phyloP scores from a whole-genome alignment of 2,113 vertebrate species.

The Struthidea cinerea region DNA sequence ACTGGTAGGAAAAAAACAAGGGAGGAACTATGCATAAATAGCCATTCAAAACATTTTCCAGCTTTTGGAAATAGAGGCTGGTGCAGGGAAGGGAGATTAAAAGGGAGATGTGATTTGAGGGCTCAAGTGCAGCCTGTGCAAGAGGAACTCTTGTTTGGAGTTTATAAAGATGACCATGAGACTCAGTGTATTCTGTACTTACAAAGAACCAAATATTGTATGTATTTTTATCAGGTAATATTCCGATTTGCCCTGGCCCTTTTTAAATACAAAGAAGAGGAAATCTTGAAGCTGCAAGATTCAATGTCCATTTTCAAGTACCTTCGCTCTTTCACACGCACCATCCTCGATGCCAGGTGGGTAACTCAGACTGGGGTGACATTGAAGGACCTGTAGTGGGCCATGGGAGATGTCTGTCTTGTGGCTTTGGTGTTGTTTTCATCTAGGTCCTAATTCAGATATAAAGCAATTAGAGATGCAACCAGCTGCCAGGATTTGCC shows the following conservation, averaged over 20 bases:
- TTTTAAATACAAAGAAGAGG: conserved; percentile 96
- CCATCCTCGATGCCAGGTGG: conserved; percentile 91
- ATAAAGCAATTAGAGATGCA: neutral
- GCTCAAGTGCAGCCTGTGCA: neutral
- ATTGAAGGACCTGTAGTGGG: neutral
- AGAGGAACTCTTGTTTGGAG: neutral
- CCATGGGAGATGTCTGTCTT: neutral
- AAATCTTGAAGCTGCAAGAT: conserved; percentile 90
- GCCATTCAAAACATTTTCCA: neutral
- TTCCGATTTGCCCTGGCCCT: conserved; percentile 93
- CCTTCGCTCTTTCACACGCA: conserved; percentile 89
- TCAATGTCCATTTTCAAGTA: conserved; percentile 94
- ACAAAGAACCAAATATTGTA: neutral
- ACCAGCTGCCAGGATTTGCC: neutral
- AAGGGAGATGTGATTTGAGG: neutral
- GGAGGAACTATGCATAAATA: neutral
- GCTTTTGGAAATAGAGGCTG: neutral
- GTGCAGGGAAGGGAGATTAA: neutral
- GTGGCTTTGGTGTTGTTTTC: neutral
- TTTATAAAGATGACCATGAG: neutral
- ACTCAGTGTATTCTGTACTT: neutral
- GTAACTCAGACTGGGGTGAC: neutral
- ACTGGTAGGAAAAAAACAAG: neutral
- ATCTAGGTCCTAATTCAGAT: neutral
- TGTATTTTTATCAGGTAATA: conserved; percentile 79